Evolutionary conservation across 2,113 vertebrate genomes (phyloP).

Genomic region (Xyliphius kryptos): DNA sequence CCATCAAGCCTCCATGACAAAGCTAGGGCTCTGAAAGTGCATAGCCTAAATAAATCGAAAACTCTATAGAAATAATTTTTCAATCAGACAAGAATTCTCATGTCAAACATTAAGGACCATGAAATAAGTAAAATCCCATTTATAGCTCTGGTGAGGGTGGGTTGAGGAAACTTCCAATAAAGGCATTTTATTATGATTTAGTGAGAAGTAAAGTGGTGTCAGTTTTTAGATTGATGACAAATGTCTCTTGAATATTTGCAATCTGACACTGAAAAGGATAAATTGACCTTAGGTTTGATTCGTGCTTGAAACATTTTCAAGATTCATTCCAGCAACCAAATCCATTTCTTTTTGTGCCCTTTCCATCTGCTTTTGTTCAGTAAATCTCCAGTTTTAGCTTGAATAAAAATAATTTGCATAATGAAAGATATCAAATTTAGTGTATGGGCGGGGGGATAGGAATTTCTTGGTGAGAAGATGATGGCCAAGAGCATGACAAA

Average conservation of each 20-base stretch:
- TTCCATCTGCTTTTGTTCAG: slow-evolving; percentile 54
- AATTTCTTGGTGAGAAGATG: slow-evolving; percentile 42
- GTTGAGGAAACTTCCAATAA: slow-evolving; percentile 1
- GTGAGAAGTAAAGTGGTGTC: slow-evolving; percentile 52
- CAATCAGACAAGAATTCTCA: not conserved
- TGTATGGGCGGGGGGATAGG: slow-evolving; percentile 41
- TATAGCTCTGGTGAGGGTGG: not conserved
- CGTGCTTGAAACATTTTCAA: slow-evolving; percentile 35
- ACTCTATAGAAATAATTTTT: too few species aligned
- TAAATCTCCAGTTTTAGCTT: slow-evolving; percentile 46
- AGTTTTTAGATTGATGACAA: slow-evolving; percentile 44
- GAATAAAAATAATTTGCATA: slow-evolving; percentile 67
- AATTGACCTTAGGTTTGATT: slow-evolving; percentile 45
- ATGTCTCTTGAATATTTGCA: slow-evolving; percentile 35
- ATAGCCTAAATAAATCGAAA: slow-evolving; percentile 39
- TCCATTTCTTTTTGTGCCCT: slow-evolving; percentile 45
- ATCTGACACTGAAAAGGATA: slow-evolving; percentile 26
- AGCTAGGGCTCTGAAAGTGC: slow-evolving; percentile 34
- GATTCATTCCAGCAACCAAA: slow-evolving; percentile 42
- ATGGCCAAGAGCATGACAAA: slow-evolving; percentile 43
- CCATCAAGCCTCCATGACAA: slow-evolving; percentile 31
- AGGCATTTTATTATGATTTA: not conserved
- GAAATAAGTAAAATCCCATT: not conserved
- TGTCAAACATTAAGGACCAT: slow-evolving; percentile 7
- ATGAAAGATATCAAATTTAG: slow-evolving; percentile 59